Evolutionary conservation across 2,888 invertebrate genomes (phyloP).

Genomic region (Cabera pusaria): DNA sequence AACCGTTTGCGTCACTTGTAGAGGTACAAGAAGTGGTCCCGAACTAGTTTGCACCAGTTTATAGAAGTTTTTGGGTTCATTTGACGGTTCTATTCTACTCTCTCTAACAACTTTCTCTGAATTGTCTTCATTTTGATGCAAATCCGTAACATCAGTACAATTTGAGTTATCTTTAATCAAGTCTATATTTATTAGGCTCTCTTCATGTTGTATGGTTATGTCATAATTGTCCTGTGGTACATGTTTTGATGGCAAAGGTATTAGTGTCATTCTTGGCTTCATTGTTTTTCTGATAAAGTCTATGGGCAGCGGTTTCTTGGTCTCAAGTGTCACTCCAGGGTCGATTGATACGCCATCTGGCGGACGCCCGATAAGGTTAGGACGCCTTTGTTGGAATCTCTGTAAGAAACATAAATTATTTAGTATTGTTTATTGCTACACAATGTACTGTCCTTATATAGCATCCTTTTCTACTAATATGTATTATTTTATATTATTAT

Average conservation of each 20-base stretch:
- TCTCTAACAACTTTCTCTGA: too few species aligned
- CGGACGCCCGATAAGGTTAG: conserved; percentile 16
- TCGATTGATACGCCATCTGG: conserved; percentile 51
- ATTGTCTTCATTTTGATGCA: too few species aligned
- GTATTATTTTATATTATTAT: too few species aligned
- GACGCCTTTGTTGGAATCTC: conserved; percentile 35
- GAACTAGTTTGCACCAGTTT: conserved; percentile 47
- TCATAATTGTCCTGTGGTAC: conserved; percentile 34
- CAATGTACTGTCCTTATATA: too few species aligned
- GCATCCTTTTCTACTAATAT: too few species aligned
- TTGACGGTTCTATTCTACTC: too few species aligned
- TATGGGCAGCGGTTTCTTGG: conserved; percentile 53
- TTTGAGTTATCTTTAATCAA: too few species aligned
- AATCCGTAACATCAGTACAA: too few species aligned
- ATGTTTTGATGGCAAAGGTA: neutral
- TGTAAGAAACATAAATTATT: too few species aligned
- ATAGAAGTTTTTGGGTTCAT: conserved; percentile 37
- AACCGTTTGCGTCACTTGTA: conserved; percentile 39
- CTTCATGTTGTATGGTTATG: conserved; percentile 24
- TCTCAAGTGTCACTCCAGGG: conserved; percentile 27
- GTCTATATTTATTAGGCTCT: too few species aligned
- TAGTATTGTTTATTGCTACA: too few species aligned
- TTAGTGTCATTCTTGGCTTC: conserved; percentile 24
- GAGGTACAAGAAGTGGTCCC: conserved; percentile 49
- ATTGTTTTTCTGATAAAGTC: conserved; percentile 47